Conservation (phyloP, 2,797 vertebrate genomes). For the Parauchenoglanis punctatus region DNA sequence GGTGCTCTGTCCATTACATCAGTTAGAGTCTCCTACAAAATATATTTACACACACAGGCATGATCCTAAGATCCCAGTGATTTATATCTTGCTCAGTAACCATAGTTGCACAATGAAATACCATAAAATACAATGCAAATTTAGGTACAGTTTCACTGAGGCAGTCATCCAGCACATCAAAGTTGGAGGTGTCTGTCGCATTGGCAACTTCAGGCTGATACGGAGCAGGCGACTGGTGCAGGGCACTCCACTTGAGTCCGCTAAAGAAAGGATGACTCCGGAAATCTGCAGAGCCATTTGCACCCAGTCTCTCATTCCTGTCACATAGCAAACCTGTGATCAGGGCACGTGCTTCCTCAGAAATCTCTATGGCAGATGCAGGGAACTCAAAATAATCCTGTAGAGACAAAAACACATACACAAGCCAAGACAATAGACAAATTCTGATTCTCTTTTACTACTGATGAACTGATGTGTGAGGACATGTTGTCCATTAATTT, state of each 20-base stretch:
- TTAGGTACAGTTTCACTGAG: slow-evolving; percentile 79
- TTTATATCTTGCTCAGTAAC: background rate
- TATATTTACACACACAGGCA: slow-evolving; percentile 14
- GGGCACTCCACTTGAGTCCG: slow-evolving; percentile 78
- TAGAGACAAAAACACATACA: background rate
- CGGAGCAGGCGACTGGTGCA: slow-evolving; percentile 75
- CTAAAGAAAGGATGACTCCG: slow-evolving; percentile 78
- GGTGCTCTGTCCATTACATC: slow-evolving; percentile 67
- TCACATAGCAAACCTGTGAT: slow-evolving; percentile 81
- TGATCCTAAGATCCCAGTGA: background rate
- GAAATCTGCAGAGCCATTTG: slow-evolving; percentile 76
- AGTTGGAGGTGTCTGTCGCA: slow-evolving; percentile 86
- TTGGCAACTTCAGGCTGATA: slow-evolving; percentile 79
- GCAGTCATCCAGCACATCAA: slow-evolving; percentile 83
- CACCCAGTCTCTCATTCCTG: slow-evolving; percentile 75
- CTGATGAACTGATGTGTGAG: background rate
- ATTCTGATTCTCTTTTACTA: background rate
- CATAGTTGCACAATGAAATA: background rate
- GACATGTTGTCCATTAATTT: background rate
- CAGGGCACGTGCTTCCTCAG: slow-evolving; percentile 73
- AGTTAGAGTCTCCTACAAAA: slow-evolving; percentile 67
- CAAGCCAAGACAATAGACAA: background rate
- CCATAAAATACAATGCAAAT: background rate
- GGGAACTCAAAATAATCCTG: slow-evolving; percentile 85
- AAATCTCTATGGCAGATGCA: slow-evolving; percentile 65